Evolutionary conservation across 2,113 vertebrate genomes (phyloP).

Genomic region (Protobothrops flavoviridis): DNA sequence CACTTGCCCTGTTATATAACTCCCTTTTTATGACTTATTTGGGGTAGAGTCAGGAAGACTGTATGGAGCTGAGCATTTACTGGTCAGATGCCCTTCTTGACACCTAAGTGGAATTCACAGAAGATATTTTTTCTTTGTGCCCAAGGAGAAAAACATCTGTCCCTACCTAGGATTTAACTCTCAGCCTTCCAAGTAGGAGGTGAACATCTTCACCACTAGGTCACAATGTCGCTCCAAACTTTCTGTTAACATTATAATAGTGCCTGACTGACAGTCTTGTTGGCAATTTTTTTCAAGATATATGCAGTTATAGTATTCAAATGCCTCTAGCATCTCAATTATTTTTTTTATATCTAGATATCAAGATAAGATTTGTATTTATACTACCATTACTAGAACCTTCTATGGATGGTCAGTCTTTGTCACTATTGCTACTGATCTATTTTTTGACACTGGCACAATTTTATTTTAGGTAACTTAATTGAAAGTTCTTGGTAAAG

Average conservation of each 20-base stretch:
- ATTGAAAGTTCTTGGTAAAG: constrained; percentile 51
- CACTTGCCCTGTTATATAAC: not conserved
- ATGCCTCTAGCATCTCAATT: not conserved
- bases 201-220: not conserved
- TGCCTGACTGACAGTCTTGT: not conserved
- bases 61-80: not conserved
- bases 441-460: constrained; percentile 56
- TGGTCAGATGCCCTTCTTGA: not conserved
- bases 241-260: not conserved
- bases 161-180: not conserved
- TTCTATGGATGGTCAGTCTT: constrained; percentile 41
- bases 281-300: not conserved
- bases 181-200: not conserved
- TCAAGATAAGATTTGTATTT: not conserved
- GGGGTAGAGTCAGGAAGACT: not conserved
- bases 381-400: constrained; percentile 22
- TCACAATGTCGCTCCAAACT: not conserved
- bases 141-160: not conserved
- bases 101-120: not conserved
- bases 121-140: not conserved
- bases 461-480: constrained; percentile 68
- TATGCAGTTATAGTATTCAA: not conserved
- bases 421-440: constrained; percentile 36
- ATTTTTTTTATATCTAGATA: not conserved
- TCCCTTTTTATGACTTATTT: not conserved